Evolutionary conservation across 2,888 invertebrate genomes (phyloP).

Genomic region (Luperina nickerlii): DNA sequence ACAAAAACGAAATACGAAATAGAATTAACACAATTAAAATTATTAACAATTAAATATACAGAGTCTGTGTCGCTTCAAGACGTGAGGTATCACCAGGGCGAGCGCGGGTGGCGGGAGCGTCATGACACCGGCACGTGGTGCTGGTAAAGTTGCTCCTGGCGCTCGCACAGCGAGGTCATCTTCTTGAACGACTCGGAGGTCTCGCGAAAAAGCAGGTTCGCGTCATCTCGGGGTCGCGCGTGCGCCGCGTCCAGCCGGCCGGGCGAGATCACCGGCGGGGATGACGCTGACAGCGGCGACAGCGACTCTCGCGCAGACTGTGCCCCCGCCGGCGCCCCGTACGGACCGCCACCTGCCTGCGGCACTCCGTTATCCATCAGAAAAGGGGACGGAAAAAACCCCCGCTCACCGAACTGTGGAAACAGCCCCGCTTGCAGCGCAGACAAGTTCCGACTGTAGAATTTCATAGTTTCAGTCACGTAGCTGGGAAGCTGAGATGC

Average conservation of each 20-base stretch:
- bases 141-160: constrained; percentile 89
- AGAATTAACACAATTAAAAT: constrained; percentile 89
- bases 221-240: constrained; percentile 85
- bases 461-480: constrained; percentile 88
- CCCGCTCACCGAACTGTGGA: constrained; percentile 84
- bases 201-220: constrained; percentile 89
- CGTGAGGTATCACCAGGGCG: constrained; percentile 85
- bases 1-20: constrained; percentile 90
- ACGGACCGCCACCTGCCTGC: constrained; percentile 81
- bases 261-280: constrained; percentile 87
- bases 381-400: constrained; percentile 86
- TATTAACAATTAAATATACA: constrained; percentile 90
- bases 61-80: constrained; percentile 80
- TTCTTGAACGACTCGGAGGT: constrained; percentile 89
- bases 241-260: constrained; percentile 86
- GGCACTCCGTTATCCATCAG: constrained; percentile 84
- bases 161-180: constrained; percentile 89
- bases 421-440: constrained; percentile 86
- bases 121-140: constrained; percentile 90
- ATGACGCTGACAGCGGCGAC: constrained; percentile 87
- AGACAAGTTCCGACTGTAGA: constrained; percentile 86
- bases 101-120: constrained; percentile 83
- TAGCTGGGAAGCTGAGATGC: constrained; percentile 85
- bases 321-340: constrained; percentile 84
- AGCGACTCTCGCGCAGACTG: constrained; percentile 86